Percentiles rank a stretch among this genome's conserved stretches.
Conservation (phyloP, 2,113 vertebrate genomes). For the Neoarius graeffei region DNA sequence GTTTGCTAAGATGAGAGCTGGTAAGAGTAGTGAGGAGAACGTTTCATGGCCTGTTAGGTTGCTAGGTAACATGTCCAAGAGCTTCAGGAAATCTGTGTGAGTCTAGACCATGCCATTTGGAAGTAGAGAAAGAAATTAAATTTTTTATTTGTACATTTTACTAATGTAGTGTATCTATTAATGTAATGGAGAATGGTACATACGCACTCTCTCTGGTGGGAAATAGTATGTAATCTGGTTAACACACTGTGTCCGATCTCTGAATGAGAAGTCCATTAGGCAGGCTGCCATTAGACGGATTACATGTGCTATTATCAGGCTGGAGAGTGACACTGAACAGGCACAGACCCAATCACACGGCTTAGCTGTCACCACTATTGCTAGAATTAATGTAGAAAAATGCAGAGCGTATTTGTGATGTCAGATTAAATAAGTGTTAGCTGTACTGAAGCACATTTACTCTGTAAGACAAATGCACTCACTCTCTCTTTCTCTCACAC, state of each 20-base stretch:
- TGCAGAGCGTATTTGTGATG: slow-evolving; percentile 3
- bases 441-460: slow-evolving; percentile 4
- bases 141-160: slow-evolving; percentile 7
- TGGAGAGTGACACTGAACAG: slow-evolving; percentile 35
- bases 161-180: neutral
- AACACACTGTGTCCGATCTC: slow-evolving; percentile 46
- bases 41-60: slow-evolving; percentile 37
- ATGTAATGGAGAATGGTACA: slow-evolving; percentile 13
- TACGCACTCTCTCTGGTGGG: slow-evolving; percentile 22
- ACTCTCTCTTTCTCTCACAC: slow-evolving; percentile 10
- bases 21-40: slow-evolving; percentile 26
- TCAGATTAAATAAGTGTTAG: slow-evolving; percentile 15
- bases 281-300: slow-evolving; percentile 52
- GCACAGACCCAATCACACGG: slow-evolving; percentile 1
- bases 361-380: slow-evolving; percentile 2
- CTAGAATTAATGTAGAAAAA: neutral
- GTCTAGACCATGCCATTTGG: slow-evolving; percentile 24
- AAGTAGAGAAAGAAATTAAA: slow-evolving; percentile 3
- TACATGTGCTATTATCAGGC: slow-evolving; percentile 52
- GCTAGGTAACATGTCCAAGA: slow-evolving; percentile 44
- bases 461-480: slow-evolving; percentile 1
- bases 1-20: slow-evolving; percentile 29
- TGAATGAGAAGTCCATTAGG: slow-evolving; percentile 50
- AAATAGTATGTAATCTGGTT: slow-evolving; percentile 50
- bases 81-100: slow-evolving; percentile 36